phyloP scores from a whole-genome alignment of 2,888 invertebrate genomes.

The Noctua janthe region DNA sequence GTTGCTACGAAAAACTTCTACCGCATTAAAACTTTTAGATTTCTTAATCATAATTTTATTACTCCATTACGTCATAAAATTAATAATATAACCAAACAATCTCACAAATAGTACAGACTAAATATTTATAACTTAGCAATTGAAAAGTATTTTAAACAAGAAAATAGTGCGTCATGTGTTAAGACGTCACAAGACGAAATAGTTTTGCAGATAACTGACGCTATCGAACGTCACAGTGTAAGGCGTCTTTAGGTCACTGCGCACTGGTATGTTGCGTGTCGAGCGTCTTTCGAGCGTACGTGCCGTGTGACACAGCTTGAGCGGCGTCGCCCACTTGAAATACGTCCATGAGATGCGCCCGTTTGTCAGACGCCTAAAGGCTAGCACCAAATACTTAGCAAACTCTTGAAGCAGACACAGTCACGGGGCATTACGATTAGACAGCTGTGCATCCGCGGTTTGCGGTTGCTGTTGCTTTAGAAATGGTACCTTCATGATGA shows the following conservation, averaged over 20 bases:
- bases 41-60: slow-evolving; percentile 4
- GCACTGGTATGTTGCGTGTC: slow-evolving; percentile 6
- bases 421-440: not conserved
- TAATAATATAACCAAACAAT: slow-evolving; percentile 17
- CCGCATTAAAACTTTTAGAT: not conserved
- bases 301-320: slow-evolving; percentile 24
- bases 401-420: not conserved
- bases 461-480: not conserved
- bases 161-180: slow-evolving; percentile 35
- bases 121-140: slow-evolving; percentile 40
- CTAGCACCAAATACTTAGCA: not conserved
- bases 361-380: not conserved
- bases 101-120: slow-evolving; percentile 18
- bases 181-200: slow-evolving; percentile 42
- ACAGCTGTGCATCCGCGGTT: not conserved
- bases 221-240: slow-evolving; percentile 45
- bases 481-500: not conserved
- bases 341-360: not conserved
- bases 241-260: slow-evolving; percentile 49
- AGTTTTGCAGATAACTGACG: slow-evolving; percentile 39
- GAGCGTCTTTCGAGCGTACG: slow-evolving; percentile 7
- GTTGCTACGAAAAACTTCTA: slow-evolving; percentile 40
- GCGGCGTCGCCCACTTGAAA: not conserved
- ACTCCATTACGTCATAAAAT: slow-evolving; percentile 26
- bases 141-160: slow-evolving; percentile 27